Conservation (phyloP, 1,140 invertebrate species). For the Triops longicaudatus region DNA sequence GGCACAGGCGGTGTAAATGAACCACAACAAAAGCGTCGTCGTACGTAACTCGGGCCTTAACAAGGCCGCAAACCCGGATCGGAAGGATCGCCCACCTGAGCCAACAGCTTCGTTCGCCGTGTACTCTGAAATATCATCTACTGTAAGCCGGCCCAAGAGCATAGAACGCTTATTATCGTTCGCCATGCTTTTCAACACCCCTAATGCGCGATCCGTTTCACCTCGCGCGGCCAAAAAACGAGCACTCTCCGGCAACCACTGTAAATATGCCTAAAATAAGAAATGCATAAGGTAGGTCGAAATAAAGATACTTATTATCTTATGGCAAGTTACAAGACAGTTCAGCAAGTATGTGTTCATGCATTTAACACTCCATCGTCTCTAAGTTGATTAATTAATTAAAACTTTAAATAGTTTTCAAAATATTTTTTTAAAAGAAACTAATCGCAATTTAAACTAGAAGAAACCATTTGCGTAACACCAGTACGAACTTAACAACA, state of each 20-base stretch:
- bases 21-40: conserved; percentile 81
- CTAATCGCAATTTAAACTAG: neutral
- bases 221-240: conserved; percentile 78
- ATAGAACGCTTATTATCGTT: conserved; percentile 81
- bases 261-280: conserved; percentile 32
- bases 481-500: conserved; percentile 55
- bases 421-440: too few species aligned
- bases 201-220: conserved; percentile 71
- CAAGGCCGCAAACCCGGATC: conserved; percentile 43
- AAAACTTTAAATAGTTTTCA: too few species aligned
- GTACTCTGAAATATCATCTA: conserved; percentile 56
- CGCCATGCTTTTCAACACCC: conserved; percentile 73
- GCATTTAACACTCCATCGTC: too few species aligned
- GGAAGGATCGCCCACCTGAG: conserved; percentile 32
- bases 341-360: too few species aligned
- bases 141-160: conserved; percentile 75
- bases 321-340: too few species aligned
- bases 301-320: too few species aligned
- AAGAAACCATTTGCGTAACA: too few species aligned
- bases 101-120: conserved; percentile 40
- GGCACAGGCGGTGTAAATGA: conserved; percentile 89
- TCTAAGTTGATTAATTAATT: too few species aligned
- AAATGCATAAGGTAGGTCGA: neutral
- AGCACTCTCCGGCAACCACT: conserved; percentile 92
- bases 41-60: conserved; percentile 66